Evolutionary conservation across 1,140 invertebrate species (phyloP), one percentile per base, ranked within the genome.

Genomic region (Homalodisca vitripennis): DNA sequence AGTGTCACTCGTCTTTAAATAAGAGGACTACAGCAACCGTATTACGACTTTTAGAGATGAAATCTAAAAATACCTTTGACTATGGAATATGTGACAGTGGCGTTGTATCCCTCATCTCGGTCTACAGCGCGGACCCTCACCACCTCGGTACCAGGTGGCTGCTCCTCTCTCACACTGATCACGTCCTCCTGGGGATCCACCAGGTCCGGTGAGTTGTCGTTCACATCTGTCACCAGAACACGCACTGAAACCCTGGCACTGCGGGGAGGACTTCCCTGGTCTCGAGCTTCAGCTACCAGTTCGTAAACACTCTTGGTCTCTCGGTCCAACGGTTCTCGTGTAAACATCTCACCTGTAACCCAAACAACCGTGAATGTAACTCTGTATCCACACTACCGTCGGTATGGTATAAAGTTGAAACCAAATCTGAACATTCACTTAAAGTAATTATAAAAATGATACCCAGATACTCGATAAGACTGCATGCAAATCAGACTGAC

Each of bases 171-270:
- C 12, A 95, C 91, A 74, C 92, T 92, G 0, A 96, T 88, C 3
- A 93, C 88, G 77, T 93, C 91, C 78, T 94, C 91, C 75, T 91
- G 87, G 3, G 92, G 93, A 79, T 95, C 92, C 31, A 94, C 86
- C 67, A 97, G 93, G 79, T 91, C 87, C 13, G 93, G 93, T 10
- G 89, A 84, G 81, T 97, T 97, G 80, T 98, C 95, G 79, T 98
- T 98, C 2, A 93, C 87, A 78, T 97, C 95, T 17, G 86, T 84
- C 1, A 94, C 88, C 68, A 84, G 82, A 0, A 98, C 86, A 72
- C 87, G 83, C 57, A 97, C 81, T 3, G 88, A 83, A 0, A 92
- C 90, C 71, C 92, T 82, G 17, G 88, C 84, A 67, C 88, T 89
- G 64, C 89, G 84, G 0, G 89, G 86, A 0, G 93, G 90, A 1